Percentiles rank a stretch among this genome's conserved stretches.
Conservation (phyloP, 2,797 vertebrate genomes). For the Myotis planiceps region DNA sequence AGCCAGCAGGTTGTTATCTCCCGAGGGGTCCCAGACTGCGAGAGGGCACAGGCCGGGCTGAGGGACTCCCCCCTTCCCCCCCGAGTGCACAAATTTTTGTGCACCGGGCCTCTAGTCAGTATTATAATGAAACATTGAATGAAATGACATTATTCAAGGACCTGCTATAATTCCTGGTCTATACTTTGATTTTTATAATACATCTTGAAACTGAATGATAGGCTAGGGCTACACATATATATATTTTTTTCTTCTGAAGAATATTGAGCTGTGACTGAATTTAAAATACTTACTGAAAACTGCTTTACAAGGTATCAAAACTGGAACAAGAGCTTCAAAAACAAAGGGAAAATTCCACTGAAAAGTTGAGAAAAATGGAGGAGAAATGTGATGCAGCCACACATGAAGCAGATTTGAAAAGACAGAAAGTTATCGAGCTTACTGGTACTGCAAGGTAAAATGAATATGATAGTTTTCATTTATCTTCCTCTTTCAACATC, state of each 20-base stretch:
- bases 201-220: conserved; percentile 17
- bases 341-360: conserved; percentile 86
- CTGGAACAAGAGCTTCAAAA: conserved; percentile 94
- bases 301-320: conserved; percentile 89
- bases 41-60: no score
- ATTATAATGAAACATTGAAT: not conserved
- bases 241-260: conserved; percentile 59
- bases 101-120: no score
- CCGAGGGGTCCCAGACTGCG: no score
- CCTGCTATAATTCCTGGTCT: not conserved
- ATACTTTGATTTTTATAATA: conserved; percentile 37
- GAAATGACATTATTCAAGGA: not conserved
- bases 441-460: conserved; percentile 81
- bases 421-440: conserved; percentile 84
- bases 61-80: no score
- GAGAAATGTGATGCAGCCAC: conserved; percentile 85
- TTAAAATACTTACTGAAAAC: conserved; percentile 52
- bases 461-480: conserved; percentile 42
- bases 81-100: no score
- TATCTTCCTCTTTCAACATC: conserved; percentile 12
- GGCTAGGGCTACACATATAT: not conserved
- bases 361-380: conserved; percentile 87
- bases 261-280: conserved; percentile 39
- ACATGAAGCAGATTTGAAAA: conserved; percentile 87
- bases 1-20: no score